phyloP scores from a whole-genome alignment of 2,888 invertebrate species.

The Perizoma flavofasciatum region DNA sequence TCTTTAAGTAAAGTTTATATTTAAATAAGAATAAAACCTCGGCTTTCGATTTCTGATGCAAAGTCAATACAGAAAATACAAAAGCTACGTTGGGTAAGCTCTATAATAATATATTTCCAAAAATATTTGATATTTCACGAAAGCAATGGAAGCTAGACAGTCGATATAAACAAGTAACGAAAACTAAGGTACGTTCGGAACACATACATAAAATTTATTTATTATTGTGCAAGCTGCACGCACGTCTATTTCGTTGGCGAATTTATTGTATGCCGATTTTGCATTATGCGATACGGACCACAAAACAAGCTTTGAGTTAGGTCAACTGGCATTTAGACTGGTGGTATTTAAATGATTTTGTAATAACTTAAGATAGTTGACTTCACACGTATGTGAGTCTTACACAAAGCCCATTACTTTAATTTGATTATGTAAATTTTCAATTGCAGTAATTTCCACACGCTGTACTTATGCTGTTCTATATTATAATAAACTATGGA shows the following conservation, averaged over 20 bases:
- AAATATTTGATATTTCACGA: slow-evolving; percentile 23
- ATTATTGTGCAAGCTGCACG: slow-evolving; percentile 71
- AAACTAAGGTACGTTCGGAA: slow-evolving; percentile 54
- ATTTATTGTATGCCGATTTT: slow-evolving; percentile 75
- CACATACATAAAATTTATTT: slow-evolving; percentile 73
- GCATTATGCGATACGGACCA: slow-evolving; percentile 63
- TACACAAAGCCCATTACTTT: slow-evolving; percentile 3
- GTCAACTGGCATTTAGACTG: slow-evolving; percentile 22
- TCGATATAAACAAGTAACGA: slow-evolving; percentile 54
- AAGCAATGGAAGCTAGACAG: slow-evolving; percentile 37
- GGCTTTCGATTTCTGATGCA: no score
- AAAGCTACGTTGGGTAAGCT: neutral
- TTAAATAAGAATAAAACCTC: no score
- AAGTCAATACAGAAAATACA: neutral
- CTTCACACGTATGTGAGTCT: slow-evolving; percentile 17
- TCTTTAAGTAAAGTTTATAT: no score
- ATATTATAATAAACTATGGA: neutral
- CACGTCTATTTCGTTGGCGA: slow-evolving; percentile 73
- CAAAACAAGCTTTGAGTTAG: slow-evolving; percentile 41
- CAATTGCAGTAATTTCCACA: neutral
- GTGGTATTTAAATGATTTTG: slow-evolving; percentile 20
- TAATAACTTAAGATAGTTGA: slow-evolving; percentile 9
- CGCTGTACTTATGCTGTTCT: neutral
- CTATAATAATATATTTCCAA: slow-evolving; percentile 7
- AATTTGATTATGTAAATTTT: slow-evolving; percentile 6